Evolutionary conservation across 2,797 vertebrate species (phyloP), one percentile per base, ranked within the genome.

Genomic region (Etheostoma nigrum): DNA sequence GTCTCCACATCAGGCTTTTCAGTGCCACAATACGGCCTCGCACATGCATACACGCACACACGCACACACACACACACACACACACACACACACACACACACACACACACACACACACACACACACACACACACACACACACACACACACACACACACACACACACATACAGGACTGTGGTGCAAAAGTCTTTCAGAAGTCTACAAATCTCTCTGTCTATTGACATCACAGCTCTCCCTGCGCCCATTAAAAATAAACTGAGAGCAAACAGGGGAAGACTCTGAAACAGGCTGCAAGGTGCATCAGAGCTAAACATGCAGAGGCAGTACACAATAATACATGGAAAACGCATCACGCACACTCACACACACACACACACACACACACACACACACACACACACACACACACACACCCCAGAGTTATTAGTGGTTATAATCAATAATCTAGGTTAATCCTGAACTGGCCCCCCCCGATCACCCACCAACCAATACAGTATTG

Each of bases 1-100:
- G 83, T 86, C 88, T 87, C 86, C 87, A 92, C 92, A 93, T 94
- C 92, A 90, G 92, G 83, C 77, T 73, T 89, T 93, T 93, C 89
- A 93, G 57, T 27, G 57, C 68, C 83, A 92, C 89, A 93, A 91
- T 92, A 81, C 62, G 82, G 79, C 54, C 78, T 44, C 80, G 76
- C 30, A 1, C 30, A 27, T 4, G 27, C 27, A 5, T 5, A 40
- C 47, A 30, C 47, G 51, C 60, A 44, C 52, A 45, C 68, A 66
- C 62, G 72, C 33, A 30, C 49, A n/a, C 61, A 53, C 78, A 52
- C 76, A 45, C 76, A 58, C 47, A 52, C 59, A 62, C 67, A 21
- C 58, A n/a, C 27, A 57, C 47, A 30, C 47, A 54, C 60, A 44
- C 52, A 45, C 68, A 69, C 62, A 74, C 33, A 30, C 49, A n/a